These are phyloP conservation scores for Anneissia japonica DNA, from an alignment of 35 echinoderm and acorn worm genomes.

Conservation along the genomic window DNA sequence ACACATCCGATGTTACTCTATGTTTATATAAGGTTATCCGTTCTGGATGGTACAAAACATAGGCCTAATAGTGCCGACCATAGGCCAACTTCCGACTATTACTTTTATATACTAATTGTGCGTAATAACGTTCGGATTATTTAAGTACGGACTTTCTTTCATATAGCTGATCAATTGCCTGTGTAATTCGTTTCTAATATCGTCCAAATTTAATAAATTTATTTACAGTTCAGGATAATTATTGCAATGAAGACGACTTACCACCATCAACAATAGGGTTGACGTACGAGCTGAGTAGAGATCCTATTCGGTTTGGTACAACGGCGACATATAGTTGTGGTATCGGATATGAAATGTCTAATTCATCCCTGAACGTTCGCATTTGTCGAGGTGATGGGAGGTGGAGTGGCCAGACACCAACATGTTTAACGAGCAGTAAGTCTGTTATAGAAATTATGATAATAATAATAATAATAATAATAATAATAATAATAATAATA, in stretches of 20 bases:
- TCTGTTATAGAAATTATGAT: neutral
- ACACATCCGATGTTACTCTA: too few species aligned
- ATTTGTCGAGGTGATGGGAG: neutral
- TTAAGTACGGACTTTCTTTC: too few species aligned
- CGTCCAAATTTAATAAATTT: neutral
- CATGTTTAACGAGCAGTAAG: slow-evolving; percentile 4
- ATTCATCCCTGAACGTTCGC: neutral
- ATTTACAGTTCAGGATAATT: neutral
- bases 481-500: too few species aligned
- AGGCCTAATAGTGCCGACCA: too few species aligned
- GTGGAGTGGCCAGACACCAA: slow-evolving; percentile 11
- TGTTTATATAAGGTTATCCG: too few species aligned
- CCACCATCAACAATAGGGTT: neutral
- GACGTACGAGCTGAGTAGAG: neutral
- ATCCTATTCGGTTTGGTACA: neutral
- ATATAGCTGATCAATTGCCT: too few species aligned
- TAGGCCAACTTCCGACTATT: too few species aligned
- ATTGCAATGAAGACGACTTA: neutral
- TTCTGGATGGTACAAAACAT: too few species aligned
- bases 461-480: too few species aligned
- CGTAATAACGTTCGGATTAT: too few species aligned
- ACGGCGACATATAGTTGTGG: neutral
- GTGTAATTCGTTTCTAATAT: too few species aligned
- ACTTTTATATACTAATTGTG: too few species aligned
- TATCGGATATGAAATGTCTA: neutral